Evolutionary conservation across 2,113 vertebrate genomes (phyloP), one percentile per base, ranked within the genome.

Genomic region (Sisor rabdophorus): DNA sequence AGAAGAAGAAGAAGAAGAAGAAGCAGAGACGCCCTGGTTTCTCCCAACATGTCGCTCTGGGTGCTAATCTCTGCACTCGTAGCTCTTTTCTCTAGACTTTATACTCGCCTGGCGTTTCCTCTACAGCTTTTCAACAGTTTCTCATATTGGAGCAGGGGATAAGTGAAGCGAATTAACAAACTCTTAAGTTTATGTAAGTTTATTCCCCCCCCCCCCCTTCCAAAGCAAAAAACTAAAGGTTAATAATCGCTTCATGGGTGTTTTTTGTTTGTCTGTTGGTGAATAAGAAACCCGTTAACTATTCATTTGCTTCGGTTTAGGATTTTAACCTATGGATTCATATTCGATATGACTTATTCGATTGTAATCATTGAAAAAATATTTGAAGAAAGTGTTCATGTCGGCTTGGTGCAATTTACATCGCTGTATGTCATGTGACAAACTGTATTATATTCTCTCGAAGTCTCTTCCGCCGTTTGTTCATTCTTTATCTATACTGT

Each of bases 41-140:
- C 58, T 56, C 36, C 76, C 54, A 76, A 76, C n/a, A 54, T 60
- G 71, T 26, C 2, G 44, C 56, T 67, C 71, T 81, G 55, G 50
- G 64, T 70, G 71, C 48, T 55, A 24, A 20, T 53, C 28, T 73
- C 52, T 19, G 28, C 64, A 50, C 54, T 54, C 30, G 55, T 47
- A 0, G 19, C 48, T 73, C 48, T 65, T 24, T n/a, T 63, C 60
- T 52, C 30, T 58, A 40, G 75, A 28, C 24, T 13, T 28, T 76
- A 40, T 76, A 28, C 7, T 56, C 52, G 0, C 58, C 50, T 6
- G 32, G 12, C 8, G 26, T 48, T 69, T 10, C 22, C 22, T 69
- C 15, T 48, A 69, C 47, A 52, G 9, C n/a, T 48, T 13, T 26
- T 7, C 4, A 36, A 2, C 40, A 7, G n/a, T 44, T 44, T 67